Evolutionary conservation across 2,797 vertebrate species (phyloP), one percentile per base, ranked within the genome.

Genomic region (Cryptoprocta ferox): DNA sequence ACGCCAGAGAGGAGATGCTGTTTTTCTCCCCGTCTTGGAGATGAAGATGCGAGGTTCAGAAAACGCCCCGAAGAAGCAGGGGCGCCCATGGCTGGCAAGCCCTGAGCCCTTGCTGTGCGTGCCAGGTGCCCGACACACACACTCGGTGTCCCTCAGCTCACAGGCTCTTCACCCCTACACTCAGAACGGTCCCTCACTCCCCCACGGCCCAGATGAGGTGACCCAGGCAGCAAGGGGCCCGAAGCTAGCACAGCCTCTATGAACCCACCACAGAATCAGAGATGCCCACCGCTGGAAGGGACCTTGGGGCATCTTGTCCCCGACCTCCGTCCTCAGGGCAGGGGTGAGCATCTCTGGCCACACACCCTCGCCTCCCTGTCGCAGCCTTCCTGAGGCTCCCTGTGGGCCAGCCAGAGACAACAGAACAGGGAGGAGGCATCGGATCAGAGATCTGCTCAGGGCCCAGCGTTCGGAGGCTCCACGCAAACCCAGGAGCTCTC

Each of bases 1-100:
- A 5, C 0, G 0, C 42, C 12, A 1, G 2, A 19, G 5, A 48
- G 65, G 0, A 0, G 11, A 18, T 3, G 26, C 21, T 4, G 1
- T 5, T 48, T 63, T 11, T 21, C 71, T n/a, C 48, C 15, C n/a
- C 13, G 48, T 32, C 50, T 50, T 26, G 45, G 16, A 78, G 45
- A 18, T 1, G n/a, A 65, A 32, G 71, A 15, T 1, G 50, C 21
- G 2, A 45, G 75, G 4, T 61, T 86, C 30, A 56, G 68, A 53
- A 63, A n/a, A 65, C 1, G 14, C 37, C 81, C 73, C 2, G n/a
- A n/a, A 18, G 66, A 56, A 1, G 15, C 19, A 14, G 68, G 2
- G 13, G 65, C 6, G 3, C 3, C 30, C 4, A 28, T 7, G 15
- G 53, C 53, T 50, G 71, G 30, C 37, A 32, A 13, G 18, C 3